Percentiles rank a stretch among this genome's conserved stretches.
Conservation (phyloP, 2,113 vertebrate species). For the Phyllostomus discolor region DNA sequence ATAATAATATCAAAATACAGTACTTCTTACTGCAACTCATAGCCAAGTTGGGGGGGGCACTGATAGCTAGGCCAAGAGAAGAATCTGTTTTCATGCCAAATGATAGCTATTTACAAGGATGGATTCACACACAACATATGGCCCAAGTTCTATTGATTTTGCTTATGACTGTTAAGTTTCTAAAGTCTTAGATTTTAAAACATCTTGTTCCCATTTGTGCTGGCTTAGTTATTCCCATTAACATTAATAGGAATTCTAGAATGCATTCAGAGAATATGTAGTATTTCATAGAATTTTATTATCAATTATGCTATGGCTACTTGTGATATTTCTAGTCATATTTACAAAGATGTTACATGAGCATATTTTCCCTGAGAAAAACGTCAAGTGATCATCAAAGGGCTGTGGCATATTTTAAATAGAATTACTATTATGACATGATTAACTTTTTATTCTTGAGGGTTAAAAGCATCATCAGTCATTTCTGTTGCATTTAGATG, state of each 20-base stretch:
- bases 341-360: constrained; percentile 40
- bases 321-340: constrained; percentile 20
- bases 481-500: constrained; percentile 47
- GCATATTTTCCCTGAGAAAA: constrained; percentile 46
- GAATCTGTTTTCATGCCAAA: constrained; percentile 15
- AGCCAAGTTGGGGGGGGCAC: background rate
- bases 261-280: constrained; percentile 9
- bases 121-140: background rate
- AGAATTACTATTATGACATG: constrained; percentile 40
- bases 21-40: background rate
- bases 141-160: background rate
- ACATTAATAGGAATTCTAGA: constrained; percentile 23
- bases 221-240: constrained; percentile 39
- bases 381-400: constrained; percentile 27
- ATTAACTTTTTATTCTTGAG: constrained; percentile 55
- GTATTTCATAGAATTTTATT: constrained; percentile 50
- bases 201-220: constrained; percentile 20
- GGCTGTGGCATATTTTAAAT: constrained; percentile 28
- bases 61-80: background rate
- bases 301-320: constrained; percentile 33
- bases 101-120: constrained; percentile 2
- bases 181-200: constrained; percentile 36
- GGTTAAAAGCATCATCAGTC: constrained; percentile 55
- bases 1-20: too few relatives aligned
- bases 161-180: constrained; percentile 17